These are phyloP conservation scores for human DNA, from an alignment of 2,113 vertebrate genomes.

Conservation along the genomic window GRCh38 chr6:163308001-163308500, in stretches of 20 bases:
- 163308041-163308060: conserved; percentile 11
- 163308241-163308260: neutral
- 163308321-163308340: neutral
- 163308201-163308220: neutral
- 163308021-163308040: neutral
- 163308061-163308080: neutral
- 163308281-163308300: neutral
- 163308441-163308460: no score
- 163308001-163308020: neutral
- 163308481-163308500: no score
- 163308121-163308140: neutral
- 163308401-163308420: no score
- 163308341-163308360: neutral
- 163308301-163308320: neutral
- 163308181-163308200: neutral
- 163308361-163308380: neutral
- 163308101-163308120: neutral
- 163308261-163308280: neutral
- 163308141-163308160: neutral
- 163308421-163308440: no score
- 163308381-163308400: no score
- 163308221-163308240: neutral
- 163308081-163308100: neutral
- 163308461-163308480: no score
- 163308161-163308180: neutral